These are phyloP conservation scores for Zaprionus nigranus DNA, from an alignment of 1,140 invertebrate species.

Conservation along the genomic window DNA sequence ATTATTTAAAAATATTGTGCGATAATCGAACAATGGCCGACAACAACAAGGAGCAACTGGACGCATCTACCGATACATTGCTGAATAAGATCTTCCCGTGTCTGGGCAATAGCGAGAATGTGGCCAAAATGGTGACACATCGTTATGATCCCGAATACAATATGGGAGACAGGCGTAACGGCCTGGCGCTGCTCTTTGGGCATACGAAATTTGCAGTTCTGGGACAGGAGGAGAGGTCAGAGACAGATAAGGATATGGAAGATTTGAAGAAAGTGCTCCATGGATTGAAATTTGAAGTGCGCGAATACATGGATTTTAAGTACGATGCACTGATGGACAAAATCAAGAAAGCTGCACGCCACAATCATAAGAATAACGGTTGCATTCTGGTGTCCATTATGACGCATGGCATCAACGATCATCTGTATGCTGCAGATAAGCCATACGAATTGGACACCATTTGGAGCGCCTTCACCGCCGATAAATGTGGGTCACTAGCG, in stretches of 20 bases:
- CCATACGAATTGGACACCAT: slow-evolving; percentile 92
- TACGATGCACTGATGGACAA: slow-evolving; percentile 87
- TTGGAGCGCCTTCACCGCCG: slow-evolving; percentile 93
- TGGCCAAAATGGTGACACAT: slow-evolving; percentile 86
- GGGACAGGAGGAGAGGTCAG: slow-evolving; percentile 85
- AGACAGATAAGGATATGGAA: slow-evolving; percentile 89
- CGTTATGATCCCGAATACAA: slow-evolving; percentile 90
- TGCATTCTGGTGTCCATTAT: slow-evolving; percentile 92
- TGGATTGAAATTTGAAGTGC: slow-evolving; percentile 90
- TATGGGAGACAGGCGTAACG: slow-evolving; percentile 92
- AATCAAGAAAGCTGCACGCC: slow-evolving; percentile 87
- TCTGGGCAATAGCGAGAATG: background rate
- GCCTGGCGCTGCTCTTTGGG: slow-evolving; percentile 94
- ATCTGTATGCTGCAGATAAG: slow-evolving; percentile 93
- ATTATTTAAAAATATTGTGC: background rate
- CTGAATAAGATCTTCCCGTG: background rate
- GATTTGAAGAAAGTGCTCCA: slow-evolving; percentile 88
- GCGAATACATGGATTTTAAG: slow-evolving; percentile 86
- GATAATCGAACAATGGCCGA: background rate
- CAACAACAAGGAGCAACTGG: background rate
- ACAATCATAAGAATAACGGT: slow-evolving; percentile 91
- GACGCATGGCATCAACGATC: slow-evolving; percentile 94
- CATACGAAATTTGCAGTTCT: slow-evolving; percentile 88
- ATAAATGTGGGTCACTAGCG: slow-evolving; percentile 92
- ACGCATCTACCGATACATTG: too few relatives aligned